Percentiles rank a stretch among this genome's conserved stretches.
phyloP scores from a whole-genome alignment of 1,140 invertebrate genomes.

The Drosophila parabipectinata region DNA sequence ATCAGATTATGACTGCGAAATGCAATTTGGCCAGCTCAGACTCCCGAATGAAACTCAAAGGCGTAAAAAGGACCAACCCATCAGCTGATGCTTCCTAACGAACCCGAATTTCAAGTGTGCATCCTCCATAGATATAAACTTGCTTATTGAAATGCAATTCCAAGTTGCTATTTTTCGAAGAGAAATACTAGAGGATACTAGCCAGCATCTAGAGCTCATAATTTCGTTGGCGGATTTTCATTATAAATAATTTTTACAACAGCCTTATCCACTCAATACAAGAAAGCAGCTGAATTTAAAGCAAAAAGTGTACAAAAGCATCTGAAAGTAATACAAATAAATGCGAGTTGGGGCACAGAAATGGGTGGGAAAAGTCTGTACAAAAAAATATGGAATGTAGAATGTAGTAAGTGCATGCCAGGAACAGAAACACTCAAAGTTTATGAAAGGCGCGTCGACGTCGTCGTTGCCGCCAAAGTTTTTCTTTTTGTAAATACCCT shows the following conservation, averaged over 20 bases:
- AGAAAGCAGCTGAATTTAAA: neutral
- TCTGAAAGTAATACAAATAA: conserved; percentile 76
- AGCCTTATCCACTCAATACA: conserved; percentile 48
- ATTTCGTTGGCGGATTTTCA: conserved; percentile 77
- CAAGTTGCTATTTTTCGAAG: conserved; percentile 40
- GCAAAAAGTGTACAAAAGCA: conserved; percentile 24
- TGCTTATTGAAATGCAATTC: conserved; percentile 79
- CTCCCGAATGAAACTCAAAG: conserved; percentile 3
- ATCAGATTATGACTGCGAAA: conserved; percentile 61
- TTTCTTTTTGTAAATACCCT: conserved; percentile 14
- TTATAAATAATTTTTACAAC: conserved; percentile 65
- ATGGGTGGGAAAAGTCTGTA: neutral
- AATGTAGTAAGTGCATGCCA: conserved; percentile 76
- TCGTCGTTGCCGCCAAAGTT: conserved; percentile 61
- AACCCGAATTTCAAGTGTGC: conserved; percentile 47
- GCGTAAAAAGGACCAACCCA: neutral
- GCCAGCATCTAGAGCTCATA: conserved; percentile 56
- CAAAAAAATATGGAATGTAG: conserved; percentile 36
- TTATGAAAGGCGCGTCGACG: conserved; percentile 76
- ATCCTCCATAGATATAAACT: conserved; percentile 53
- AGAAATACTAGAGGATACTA: conserved; percentile 20
- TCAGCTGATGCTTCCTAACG: conserved; percentile 24
- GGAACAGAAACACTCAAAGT: conserved; percentile 78
- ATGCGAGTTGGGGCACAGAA: conserved; percentile 48
- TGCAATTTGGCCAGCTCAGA: conserved; percentile 44